Base-by-base conservation (phyloP, 2,113 vertebrate genomes). In the Lasiurus borealis region DNA sequence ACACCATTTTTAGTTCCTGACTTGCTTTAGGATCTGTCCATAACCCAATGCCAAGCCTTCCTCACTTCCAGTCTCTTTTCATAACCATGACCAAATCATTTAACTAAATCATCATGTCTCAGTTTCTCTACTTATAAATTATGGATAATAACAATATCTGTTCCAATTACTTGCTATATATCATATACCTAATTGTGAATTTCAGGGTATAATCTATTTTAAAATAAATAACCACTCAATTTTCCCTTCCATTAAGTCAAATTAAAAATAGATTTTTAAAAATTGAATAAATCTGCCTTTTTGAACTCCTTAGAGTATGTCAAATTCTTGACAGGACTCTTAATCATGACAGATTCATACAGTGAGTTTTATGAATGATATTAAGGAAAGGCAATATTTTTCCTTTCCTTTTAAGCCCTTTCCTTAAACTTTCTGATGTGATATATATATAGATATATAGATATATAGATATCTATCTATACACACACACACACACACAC, bases 261-360 rank as follows among this genome's bases (percentile, higher is more conserved):
- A 62, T n/a, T 73, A 88, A 66, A 85, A 85, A 81, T 71, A 68
- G 18, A 66, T 62, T 88, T 87, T 34, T 21, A 83, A 93, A 93
- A 90, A 73, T 81, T n/a, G 23, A 94, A 76, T 71, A 31, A 8
- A 82, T 44, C 88, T 92, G 80, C n/a, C 46, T 88, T 88, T 91
- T 91, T 64, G 23, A 97, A 95, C 86, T 95, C 27, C 91, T 91
- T 57, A 83, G 85, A 88, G 31, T 73, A 11, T 73, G n/a, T 69
- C 44, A 90, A 88, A 92, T 52, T 91, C 46, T 90, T 80, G 52
- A 69, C 31, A 80, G 31, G 34, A 77, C 83, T 94, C 71, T 80
- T 76, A 62, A 83, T 88, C 81, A 94, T 87, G 62, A 85, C 19
- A 69, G 81, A 93, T 59, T 88, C 59, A 48, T 6, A 78, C 0